Evolutionary conservation across 1,140 invertebrate species (phyloP).

Genomic region (Pissodes strobi): DNA sequence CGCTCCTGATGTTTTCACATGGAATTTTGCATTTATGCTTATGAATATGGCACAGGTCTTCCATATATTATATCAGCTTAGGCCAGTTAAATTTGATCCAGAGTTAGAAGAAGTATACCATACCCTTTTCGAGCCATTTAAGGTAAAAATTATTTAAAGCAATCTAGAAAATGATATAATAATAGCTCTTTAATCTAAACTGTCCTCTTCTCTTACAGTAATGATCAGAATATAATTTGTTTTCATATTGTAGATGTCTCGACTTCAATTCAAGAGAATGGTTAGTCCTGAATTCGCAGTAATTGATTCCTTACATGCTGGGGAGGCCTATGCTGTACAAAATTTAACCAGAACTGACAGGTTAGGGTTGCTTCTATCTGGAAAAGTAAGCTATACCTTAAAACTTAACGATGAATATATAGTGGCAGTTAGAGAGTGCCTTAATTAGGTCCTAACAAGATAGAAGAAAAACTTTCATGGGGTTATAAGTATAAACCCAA

Average conservation of each 20-base stretch:
- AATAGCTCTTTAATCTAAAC: constrained; percentile 7
- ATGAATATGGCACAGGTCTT: constrained; percentile 82
- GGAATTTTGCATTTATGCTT: constrained; percentile 86
- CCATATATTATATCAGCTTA: constrained; percentile 80
- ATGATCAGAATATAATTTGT: background rate
- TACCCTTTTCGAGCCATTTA: constrained; percentile 80
- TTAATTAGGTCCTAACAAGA: too few relatives aligned
- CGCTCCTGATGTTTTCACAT: constrained; percentile 85
- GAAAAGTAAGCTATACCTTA: constrained; percentile 62
- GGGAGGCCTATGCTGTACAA: constrained; percentile 87
- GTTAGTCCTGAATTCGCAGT: constrained; percentile 81
- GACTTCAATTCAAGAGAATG: constrained; percentile 79
- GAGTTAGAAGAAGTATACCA: constrained; percentile 86
- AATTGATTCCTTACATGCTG: constrained; percentile 77
- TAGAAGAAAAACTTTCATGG: too few relatives aligned
- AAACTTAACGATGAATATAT: background rate
- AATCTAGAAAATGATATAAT: constrained; percentile 17
- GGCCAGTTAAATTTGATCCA: constrained; percentile 82
- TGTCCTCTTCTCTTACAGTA: background rate
- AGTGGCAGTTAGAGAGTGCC: too few relatives aligned
- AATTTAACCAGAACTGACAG: constrained; percentile 83
- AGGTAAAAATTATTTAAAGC: constrained; percentile 59
- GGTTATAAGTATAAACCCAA: too few relatives aligned
- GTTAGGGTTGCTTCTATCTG: constrained; percentile 75
- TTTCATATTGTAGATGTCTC: constrained; percentile 60